A percentile compares a stretch with the other conserved stretches of the same genome.
These are phyloP conservation scores for Vulpes vulpes DNA, from an alignment of 2,113 vertebrate genomes.

Conservation along the genomic window DNA sequence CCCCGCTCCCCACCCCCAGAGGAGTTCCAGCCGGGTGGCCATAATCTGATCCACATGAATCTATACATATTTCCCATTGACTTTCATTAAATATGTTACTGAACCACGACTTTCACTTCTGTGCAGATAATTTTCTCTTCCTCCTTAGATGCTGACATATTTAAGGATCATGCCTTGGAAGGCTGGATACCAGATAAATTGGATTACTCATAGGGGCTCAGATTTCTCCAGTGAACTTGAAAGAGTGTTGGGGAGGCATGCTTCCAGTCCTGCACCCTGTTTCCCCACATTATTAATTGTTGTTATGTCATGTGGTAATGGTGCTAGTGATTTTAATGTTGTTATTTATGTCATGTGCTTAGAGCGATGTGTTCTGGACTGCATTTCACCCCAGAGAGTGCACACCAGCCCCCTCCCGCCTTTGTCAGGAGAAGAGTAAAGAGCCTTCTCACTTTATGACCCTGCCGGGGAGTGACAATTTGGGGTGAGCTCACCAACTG, in stretches of 20 bases:
- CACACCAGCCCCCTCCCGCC: neutral
- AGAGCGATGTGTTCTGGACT: slow-evolving; percentile 30
- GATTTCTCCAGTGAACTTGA: slow-evolving; percentile 62
- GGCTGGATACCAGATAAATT: slow-evolving; percentile 65
- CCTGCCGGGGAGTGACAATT: slow-evolving; percentile 4
- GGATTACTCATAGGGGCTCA: slow-evolving; percentile 15
- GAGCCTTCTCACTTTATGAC: slow-evolving; percentile 69
- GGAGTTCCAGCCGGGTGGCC: neutral
- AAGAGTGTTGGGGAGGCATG: neutral
- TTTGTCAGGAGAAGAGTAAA: slow-evolving; percentile 58
- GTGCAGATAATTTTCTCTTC: slow-evolving; percentile 63
- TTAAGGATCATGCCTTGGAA: slow-evolving; percentile 71
- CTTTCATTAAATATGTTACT: slow-evolving; percentile 68
- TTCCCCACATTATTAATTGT: slow-evolving; percentile 71
- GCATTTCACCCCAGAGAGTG: slow-evolving; percentile 59
- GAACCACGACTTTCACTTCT: slow-evolving; percentile 64
- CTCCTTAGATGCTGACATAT: slow-evolving; percentile 53
- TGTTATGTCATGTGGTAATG: slow-evolving; percentile 65
- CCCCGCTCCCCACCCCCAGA: neutral
- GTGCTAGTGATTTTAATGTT: slow-evolving; percentile 72
- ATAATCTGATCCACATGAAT: slow-evolving; percentile 2
- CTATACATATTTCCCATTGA: slow-evolving; percentile 30
- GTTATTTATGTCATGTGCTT: slow-evolving; percentile 76
- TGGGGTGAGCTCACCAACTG: slow-evolving; percentile 55
- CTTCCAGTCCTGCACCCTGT: neutral